Evolutionary conservation across 2,113 vertebrate species (phyloP).

Genomic region (Melanerpes formicivorus): DNA sequence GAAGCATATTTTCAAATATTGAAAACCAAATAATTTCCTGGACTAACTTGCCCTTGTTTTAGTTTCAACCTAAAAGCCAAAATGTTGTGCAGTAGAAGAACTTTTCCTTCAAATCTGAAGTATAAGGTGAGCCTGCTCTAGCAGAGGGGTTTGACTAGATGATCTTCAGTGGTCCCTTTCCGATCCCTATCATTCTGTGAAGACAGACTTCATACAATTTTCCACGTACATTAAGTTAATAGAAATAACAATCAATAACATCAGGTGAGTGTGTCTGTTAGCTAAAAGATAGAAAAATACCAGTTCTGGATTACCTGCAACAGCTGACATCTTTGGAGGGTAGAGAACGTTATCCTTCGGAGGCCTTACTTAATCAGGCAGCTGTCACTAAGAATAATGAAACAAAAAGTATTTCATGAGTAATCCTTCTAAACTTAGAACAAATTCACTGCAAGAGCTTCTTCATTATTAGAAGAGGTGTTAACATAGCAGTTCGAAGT

Average conservation of each 20-base stretch:
- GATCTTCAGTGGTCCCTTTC: too few species aligned
- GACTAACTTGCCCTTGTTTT: background rate
- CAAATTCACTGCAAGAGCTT: background rate
- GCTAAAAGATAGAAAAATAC: background rate
- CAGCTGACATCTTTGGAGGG: slow-evolving; percentile 42
- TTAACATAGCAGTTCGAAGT: background rate
- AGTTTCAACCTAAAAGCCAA: background rate
- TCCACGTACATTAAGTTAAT: background rate
- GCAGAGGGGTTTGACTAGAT: too few species aligned
- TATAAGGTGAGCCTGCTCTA: background rate
- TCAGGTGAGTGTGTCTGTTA: background rate
- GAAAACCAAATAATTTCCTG: background rate
- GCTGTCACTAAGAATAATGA: background rate
- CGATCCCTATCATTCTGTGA: background rate
- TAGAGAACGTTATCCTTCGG: background rate
- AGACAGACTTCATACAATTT: background rate
- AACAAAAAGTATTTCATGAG: background rate
- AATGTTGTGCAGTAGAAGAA: background rate
- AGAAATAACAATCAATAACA: background rate
- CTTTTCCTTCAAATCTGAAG: background rate
- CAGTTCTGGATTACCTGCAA: slow-evolving; percentile 44
- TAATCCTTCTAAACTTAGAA: background rate
- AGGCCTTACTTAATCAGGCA: background rate
- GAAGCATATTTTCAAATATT: background rate
- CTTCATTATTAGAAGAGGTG: background rate